phyloP scores from a whole-genome alignment of 2,113 vertebrate genomes.

The Lycaon pictus region DNA sequence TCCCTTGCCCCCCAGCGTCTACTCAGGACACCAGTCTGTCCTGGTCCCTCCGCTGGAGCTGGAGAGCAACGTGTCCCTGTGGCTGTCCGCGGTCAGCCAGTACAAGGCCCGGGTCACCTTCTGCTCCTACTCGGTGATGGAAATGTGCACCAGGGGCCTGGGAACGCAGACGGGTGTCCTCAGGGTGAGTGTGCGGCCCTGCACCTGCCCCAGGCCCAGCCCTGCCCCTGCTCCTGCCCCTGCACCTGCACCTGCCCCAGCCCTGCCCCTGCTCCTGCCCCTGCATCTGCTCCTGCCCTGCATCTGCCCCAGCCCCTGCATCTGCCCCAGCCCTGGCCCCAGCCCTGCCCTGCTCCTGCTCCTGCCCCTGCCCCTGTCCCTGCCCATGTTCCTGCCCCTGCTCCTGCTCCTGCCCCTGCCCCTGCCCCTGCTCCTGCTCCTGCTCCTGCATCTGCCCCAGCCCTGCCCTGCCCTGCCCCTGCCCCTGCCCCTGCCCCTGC shows the following conservation, averaged over 20 bases:
- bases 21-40: constrained; percentile 97
- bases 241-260: too few species aligned
- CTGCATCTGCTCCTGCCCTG: background rate
- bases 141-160: constrained; percentile 97
- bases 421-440: background rate
- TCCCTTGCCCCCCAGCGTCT: constrained; percentile 81
- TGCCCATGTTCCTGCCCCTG: background rate
- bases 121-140: constrained; percentile 99
- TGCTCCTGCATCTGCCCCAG: background rate
- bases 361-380: background rate
- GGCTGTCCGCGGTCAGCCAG: constrained; percentile 97
- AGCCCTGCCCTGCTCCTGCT: background rate
- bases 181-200: constrained; percentile 87
- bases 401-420: background rate
- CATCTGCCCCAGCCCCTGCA: background rate
- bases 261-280: too few species aligned
- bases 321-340: background rate
- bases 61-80: constrained; percentile 96
- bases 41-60: constrained; percentile 96
- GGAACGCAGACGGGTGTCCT: constrained; percentile 94
- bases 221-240: background rate
- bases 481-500: background rate
- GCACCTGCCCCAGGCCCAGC: too few species aligned
- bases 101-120: constrained; percentile 97
- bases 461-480: too few species aligned